These are phyloP conservation scores for Tragelaphus scriptus DNA, from an alignment of 2,113 vertebrate genomes.

Conservation along the genomic window DNA sequence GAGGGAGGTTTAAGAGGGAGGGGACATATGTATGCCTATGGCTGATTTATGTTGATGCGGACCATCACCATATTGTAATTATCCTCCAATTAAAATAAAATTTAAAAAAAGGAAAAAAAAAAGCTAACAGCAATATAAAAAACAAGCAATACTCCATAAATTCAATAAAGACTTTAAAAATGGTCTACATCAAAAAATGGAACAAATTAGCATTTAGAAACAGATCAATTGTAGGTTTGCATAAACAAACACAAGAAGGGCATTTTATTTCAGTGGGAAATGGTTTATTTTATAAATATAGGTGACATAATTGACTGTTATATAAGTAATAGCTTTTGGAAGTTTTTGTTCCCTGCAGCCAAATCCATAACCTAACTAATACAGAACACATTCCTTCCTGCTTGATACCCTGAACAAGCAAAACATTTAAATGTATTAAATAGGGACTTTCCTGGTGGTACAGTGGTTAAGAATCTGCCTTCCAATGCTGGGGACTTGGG, in stretches of 20 bases:
- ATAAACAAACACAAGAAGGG: not conserved
- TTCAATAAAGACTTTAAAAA: not conserved
- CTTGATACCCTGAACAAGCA: not conserved
- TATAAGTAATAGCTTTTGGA: not conserved
- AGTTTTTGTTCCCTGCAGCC: not conserved
- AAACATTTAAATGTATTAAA: not conserved
- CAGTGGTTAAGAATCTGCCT: not conserved
- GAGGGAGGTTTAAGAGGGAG: not conserved
- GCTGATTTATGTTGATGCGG: not conserved
- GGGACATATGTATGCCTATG: not conserved
- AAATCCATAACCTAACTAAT: not conserved
- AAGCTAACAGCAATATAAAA: not conserved
- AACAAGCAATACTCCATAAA: not conserved
- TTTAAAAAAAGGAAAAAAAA: not conserved
- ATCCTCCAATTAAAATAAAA: not conserved
- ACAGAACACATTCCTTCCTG: not conserved
- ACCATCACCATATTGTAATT: not conserved
- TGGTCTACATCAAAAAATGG: not conserved
- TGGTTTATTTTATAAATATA: conserved; percentile 6
- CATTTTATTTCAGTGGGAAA: not conserved
- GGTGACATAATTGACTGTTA: not conserved
- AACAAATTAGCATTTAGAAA: not conserved
- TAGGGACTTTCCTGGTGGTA: not conserved
- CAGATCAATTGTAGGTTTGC: not conserved
- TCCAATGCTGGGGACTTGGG: not conserved